Evolutionary conservation across 2,888 invertebrate species (phyloP), one percentile per base, ranked within the genome.

Genomic region (Glomeris marginata): DNA sequence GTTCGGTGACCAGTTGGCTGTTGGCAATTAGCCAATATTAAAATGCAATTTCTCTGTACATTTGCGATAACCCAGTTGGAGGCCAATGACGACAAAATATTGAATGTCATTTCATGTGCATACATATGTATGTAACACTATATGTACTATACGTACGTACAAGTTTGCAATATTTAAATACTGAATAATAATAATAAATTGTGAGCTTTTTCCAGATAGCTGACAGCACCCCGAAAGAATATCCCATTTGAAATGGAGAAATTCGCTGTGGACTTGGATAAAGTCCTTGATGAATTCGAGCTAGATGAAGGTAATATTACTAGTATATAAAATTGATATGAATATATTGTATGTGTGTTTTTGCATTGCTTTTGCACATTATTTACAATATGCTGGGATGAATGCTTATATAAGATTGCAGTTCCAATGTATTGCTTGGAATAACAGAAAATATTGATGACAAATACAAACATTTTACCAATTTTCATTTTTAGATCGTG

Each of bases 261-360:
- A 59, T 74, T 74, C 61, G 71, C 74, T 50, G 78, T 85, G 54
- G 85, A 86, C 69, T 73, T 86, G 62, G 84, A 86, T 66, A 81
- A 83, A 70, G 82, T 85, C 55, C 71, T 86, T 52, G 84, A 86
- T 67, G 84, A 84, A 64, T 80, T 86, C 63, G 85, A 86, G 66
- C 76, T 80, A 59, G 78, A 77, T 61, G 81, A 84, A 72, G 69
- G 70, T 69, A 58, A 52, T 10, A 6, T 33, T 33, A 16, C 15
- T 8, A 38, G 3, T 10, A 38, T 38, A 8, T 10, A 38, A n/a
- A n/a, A n/a, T n/a, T n/a, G n/a, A n/a, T n/a, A n/a, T n/a, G n/a
- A n/a, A 13, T 51, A 45, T 42, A 50, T 42, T 42, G 28, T 11
- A 21, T 45, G n/a, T 37, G 5, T 21, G n/a, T 4, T 36, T 47